Evolutionary conservation across 2,113 vertebrate species (phyloP).

Genomic region (Rhabdomys dilectus): DNA sequence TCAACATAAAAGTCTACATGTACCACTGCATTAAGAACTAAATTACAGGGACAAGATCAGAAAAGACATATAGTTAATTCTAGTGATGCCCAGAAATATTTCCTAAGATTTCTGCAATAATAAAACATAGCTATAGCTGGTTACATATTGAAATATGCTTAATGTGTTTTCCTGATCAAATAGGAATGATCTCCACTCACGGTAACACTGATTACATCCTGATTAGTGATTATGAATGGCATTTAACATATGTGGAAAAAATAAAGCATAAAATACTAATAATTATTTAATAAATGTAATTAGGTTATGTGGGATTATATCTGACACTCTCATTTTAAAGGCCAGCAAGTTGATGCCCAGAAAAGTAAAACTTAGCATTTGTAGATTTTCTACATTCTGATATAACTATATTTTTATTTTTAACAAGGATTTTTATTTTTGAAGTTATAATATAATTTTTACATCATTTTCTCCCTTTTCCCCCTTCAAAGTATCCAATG

Average conservation of each 20-base stretch:
- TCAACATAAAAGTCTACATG: background rate
- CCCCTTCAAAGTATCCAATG: background rate
- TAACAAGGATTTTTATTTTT: background rate
- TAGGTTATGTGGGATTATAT: constrained; percentile 48
- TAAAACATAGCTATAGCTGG: background rate
- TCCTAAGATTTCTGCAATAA: background rate
- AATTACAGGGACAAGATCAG: background rate
- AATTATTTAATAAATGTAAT: constrained; percentile 72
- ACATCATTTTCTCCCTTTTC: background rate
- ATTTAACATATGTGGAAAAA: constrained; percentile 51
- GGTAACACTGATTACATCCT: constrained; percentile 50
- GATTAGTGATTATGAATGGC: constrained; percentile 66
- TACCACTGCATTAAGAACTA: background rate
- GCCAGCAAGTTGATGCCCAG: background rate
- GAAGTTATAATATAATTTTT: background rate
- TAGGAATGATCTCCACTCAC: constrained; percentile 20
- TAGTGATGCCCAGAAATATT: background rate
- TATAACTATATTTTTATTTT: background rate
- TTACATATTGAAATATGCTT: background rate
- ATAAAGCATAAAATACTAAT: constrained; percentile 49
- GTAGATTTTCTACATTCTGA: background rate
- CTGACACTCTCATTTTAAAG: background rate
- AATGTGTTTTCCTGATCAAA: constrained; percentile 53
- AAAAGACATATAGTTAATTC: background rate
- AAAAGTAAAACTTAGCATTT: background rate